phyloP scores from a whole-genome alignment of 1,140 invertebrate genomes.

The Zophobas morio region DNA sequence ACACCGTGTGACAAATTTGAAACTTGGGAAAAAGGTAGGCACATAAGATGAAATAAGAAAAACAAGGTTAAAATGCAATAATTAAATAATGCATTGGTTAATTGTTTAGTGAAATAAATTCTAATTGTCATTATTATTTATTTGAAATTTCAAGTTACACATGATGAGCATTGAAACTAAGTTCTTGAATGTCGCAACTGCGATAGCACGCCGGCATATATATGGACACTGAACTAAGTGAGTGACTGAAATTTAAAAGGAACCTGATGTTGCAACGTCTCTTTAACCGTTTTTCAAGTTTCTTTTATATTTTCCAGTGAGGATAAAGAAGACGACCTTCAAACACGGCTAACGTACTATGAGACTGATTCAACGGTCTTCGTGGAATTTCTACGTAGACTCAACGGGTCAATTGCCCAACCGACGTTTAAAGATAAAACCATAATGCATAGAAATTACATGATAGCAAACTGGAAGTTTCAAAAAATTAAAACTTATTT shows the following conservation, averaged over 20 bases:
- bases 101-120: background rate
- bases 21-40: no score
- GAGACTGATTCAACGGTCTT: slow-evolving; percentile 47
- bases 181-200: no score
- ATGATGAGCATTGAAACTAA: background rate
- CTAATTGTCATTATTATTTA: background rate
- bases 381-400: slow-evolving; percentile 43
- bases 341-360: slow-evolving; percentile 38
- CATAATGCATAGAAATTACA: background rate
- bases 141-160: background rate
- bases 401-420: slow-evolving; percentile 33
- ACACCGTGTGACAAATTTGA: no score
- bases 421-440: background rate
- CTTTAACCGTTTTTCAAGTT: slow-evolving; percentile 36
- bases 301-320: slow-evolving; percentile 15
- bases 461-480: slow-evolving; percentile 1
- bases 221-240: background rate
- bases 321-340: slow-evolving; percentile 44
- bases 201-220: no score
- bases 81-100: no score
- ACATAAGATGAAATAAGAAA: no score
- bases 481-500: background rate
- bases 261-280: slow-evolving; percentile 39
- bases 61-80: no score
- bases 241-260: slow-evolving; percentile 21